Conservation (phyloP, 2,113 vertebrate species). For the Caretta caretta region DNA sequence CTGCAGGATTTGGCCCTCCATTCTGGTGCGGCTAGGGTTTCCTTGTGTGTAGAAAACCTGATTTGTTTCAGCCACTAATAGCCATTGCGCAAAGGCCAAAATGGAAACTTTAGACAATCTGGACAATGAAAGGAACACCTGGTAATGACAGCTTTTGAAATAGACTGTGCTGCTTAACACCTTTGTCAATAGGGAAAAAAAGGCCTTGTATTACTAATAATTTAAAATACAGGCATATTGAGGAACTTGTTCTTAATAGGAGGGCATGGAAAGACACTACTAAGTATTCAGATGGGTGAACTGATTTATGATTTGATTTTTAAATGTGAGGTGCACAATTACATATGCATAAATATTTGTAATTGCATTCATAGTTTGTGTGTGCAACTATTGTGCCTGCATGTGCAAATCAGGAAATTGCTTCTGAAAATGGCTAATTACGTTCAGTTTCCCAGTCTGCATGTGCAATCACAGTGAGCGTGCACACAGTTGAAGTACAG, state of each 20-base stretch:
- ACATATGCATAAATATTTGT: background rate
- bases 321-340: background rate
- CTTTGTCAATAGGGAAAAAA: constrained; percentile 1
- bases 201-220: background rate
- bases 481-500: background rate
- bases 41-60: constrained; percentile 31
- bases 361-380: background rate
- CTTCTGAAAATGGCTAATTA: constrained; percentile 2
- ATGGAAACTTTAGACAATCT: background rate
- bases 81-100: background rate
- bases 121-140: background rate
- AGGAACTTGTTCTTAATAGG: background rate
- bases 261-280: background rate
- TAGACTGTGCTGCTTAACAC: background rate
- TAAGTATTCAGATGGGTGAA: background rate
- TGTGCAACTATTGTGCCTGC: background rate
- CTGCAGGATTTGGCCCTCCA: constrained; percentile 54
- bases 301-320: background rate
- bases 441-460: background rate
- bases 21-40: background rate
- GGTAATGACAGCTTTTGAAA: constrained; percentile 8
- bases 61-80: background rate
- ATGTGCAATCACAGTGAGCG: background rate
- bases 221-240: background rate
- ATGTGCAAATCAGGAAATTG: background rate